Evolutionary conservation across 23 tunicate species (phyloP).

Genomic region (Styela clava): DNA sequence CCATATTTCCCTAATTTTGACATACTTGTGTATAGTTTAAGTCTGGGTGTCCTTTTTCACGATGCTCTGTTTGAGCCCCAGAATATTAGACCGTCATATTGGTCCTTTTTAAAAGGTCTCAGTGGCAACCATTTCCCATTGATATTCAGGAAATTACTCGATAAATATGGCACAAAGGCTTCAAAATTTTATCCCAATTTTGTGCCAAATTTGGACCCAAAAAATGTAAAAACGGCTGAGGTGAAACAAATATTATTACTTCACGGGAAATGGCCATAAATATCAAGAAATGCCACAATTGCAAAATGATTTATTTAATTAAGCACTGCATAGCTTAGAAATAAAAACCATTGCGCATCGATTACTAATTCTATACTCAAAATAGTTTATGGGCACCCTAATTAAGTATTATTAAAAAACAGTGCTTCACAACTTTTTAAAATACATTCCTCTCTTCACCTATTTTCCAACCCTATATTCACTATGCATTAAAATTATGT

Average conservation of each 20-base stretch:
- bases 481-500: no score
- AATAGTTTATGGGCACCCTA: no score
- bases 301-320: no score
- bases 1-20: constrained; percentile 49
- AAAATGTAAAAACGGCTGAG: constrained; percentile 20
- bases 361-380: no score
- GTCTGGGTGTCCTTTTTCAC: constrained; percentile 49
- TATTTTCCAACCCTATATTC: no score
- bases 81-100: constrained; percentile 60
- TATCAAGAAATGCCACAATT: no score
- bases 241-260: constrained; percentile 13
- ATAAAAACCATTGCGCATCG: no score
- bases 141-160: constrained; percentile 41
- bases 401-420: no score
- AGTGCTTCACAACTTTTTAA: no score
- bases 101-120: constrained; percentile 44
- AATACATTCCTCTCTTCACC: no score
- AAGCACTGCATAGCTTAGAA: no score
- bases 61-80: constrained; percentile 64
- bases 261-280: constrained; percentile 29
- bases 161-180: constrained; percentile 26
- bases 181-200: constrained; percentile 36
- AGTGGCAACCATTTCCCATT: constrained; percentile 60
- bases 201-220: constrained; percentile 50
- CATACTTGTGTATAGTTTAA: constrained; percentile 29